Evolutionary conservation across 2,113 vertebrate species (phyloP).

Genomic region (Heterotis niloticus): DNA sequence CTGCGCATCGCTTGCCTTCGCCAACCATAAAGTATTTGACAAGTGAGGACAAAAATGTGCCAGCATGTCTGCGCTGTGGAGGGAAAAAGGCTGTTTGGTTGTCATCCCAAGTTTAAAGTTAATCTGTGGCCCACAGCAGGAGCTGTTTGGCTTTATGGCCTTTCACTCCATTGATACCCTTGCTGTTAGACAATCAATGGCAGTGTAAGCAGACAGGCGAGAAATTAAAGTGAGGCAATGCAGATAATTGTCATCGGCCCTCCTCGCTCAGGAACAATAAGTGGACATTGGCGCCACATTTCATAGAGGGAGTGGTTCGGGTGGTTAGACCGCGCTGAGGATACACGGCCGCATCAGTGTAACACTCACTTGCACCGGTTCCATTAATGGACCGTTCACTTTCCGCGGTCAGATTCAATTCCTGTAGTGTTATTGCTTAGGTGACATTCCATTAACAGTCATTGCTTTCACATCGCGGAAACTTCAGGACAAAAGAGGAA

Average conservation of each 20-base stretch:
- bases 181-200: conserved; percentile 21
- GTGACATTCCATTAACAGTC: conserved; percentile 30
- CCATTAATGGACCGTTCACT: conserved; percentile 28
- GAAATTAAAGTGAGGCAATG: conserved; percentile 21
- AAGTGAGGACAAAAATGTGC: background rate
- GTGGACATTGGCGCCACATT: background rate
- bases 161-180: conserved; percentile 1
- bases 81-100: background rate
- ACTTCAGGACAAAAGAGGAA: conserved; percentile 27
- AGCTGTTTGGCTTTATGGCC: conserved; percentile 7
- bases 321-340: background rate
- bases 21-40: no score
- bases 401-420: conserved; percentile 29
- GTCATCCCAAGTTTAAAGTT: conserved; percentile 25
- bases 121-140: conserved; percentile 16
- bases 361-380: conserved; percentile 2
- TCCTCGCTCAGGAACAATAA: background rate
- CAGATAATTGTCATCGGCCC: conserved; percentile 1
- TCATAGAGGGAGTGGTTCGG: background rate
- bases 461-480: conserved; percentile 29
- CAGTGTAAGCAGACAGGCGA: conserved; percentile 18
- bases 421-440: conserved; percentile 21
- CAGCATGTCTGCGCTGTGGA: background rate
- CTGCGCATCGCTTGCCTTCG: background rate
- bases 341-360: conserved; percentile 1